Base-by-base conservation (phyloP, 1,140 invertebrate genomes). In the Asobara japonica region DNA sequence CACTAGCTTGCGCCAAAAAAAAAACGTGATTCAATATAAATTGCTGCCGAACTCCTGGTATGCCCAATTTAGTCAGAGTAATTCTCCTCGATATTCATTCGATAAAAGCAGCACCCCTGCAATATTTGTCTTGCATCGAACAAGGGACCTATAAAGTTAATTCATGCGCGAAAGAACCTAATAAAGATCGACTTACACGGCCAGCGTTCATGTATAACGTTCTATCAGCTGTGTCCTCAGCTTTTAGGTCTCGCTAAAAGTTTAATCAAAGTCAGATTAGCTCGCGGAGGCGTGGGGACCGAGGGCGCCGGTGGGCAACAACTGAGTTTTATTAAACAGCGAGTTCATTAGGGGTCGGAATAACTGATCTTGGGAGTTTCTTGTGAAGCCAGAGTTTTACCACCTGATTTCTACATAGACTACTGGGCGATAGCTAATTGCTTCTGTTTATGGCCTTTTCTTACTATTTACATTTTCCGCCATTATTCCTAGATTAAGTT, bases 251-350 rank as follows among this genome's bases (percentile, higher is more conserved):
- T 86, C 83, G 83, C 83, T 86, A 84, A 86, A 86, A 86, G 82
- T 86, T 86, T 86, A 86, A 86, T 86, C 85, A 86, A 86, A 86
- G 85, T 86, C 85, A 86, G 85, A 86, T 86, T 86, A 86, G 85
- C 83, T 69, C 68, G 68, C 62, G 71, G 67, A 70, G 18, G 30
- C 45, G 13, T 61, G 60, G 25, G 27, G 33, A 60, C 30, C n/a
- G 65, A 65, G 29, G 36, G 77, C 76, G 74, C n/a, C n/a, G 73
- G 74, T 74, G 65, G 76, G 71, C 74, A 65, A 45, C 65, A 36
- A 69, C 66, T 74, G 74, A 75, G 71, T 77, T 75, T 77, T 77
- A 77, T 77, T 77, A 77, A 77, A 74, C 76, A 62, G 38, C 11
- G 70, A 76, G 69, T 77, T 77, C 70, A 76, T 77, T 76, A 77